Evolutionary conservation across 2,888 invertebrate species (phyloP).

Genomic region (Strigamia transsilvanica): DNA sequence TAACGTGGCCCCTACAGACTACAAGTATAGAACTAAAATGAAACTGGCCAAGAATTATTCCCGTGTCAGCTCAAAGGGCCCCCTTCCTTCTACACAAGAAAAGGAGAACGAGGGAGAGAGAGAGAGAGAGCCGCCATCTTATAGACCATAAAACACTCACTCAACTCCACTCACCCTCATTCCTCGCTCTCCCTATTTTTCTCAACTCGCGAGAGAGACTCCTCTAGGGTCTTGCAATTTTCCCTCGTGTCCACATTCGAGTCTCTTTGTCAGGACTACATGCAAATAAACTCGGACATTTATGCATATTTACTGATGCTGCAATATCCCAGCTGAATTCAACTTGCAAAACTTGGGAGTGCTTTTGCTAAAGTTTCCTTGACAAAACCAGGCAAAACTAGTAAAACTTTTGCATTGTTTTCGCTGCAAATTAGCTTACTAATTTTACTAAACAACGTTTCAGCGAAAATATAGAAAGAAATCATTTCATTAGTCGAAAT

Average conservation of each 20-base stretch:
- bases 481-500: too few species aligned
- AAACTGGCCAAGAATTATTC: slow-evolving; percentile 40
- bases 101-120: slow-evolving; percentile 8
- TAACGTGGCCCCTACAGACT: background rate
- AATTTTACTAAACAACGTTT: too few species aligned
- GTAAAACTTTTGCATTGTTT: too few species aligned
- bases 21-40: background rate
- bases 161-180: slow-evolving; percentile 1
- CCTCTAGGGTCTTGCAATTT: slow-evolving; percentile 23
- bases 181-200: background rate
- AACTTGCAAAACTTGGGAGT: background rate
- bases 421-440: too few species aligned
- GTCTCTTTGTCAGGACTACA: slow-evolving; percentile 19
- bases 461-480: too few species aligned
- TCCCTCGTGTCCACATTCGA: slow-evolving; percentile 20
- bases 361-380: background rate
- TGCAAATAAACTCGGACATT: slow-evolving; percentile 35
- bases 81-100: background rate
- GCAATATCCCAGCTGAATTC: background rate
- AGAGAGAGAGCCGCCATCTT: slow-evolving; percentile 36
- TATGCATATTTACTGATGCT: slow-evolving; percentile 1
- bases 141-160: slow-evolving; percentile 27
- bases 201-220: background rate
- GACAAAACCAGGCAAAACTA: too few species aligned
- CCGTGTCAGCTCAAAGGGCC: slow-evolving; percentile 18